A percentile compares a stretch with the other conserved stretches of the same genome.
These are phyloP conservation scores for Mycetomoellerius zeteki DNA, from an alignment of 1,140 invertebrate species.

Conservation along the genomic window DNA sequence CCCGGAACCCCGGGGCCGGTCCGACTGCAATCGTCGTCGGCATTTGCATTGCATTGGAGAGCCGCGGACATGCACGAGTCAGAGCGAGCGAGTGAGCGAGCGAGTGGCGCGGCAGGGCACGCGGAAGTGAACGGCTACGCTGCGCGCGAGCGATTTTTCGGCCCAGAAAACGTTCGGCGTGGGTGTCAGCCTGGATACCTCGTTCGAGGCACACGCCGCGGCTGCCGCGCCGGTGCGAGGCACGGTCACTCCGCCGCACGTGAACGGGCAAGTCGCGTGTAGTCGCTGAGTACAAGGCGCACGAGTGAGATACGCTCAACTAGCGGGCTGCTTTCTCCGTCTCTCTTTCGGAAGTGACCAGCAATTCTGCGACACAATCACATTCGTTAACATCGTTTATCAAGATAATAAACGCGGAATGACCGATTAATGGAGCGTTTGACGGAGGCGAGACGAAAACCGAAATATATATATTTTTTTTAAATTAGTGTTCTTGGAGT, in stretches of 20 bases:
- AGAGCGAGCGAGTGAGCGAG: conserved; percentile 21
- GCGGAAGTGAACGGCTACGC: conserved; percentile 81
- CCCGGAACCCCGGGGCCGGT: conserved; percentile 72
- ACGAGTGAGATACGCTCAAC: background rate
- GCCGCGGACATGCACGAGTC: conserved; percentile 1
- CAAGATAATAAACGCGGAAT: background rate
- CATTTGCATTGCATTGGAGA: conserved; percentile 14
- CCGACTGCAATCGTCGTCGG: conserved; percentile 37
- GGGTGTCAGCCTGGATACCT: conserved; percentile 81
- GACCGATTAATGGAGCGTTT: background rate
- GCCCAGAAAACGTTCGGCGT: conserved; percentile 80
- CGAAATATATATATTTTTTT: background rate
- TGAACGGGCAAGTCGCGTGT: conserved; percentile 64
- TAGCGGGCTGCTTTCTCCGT: background rate
- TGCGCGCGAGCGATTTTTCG: conserved; percentile 79
- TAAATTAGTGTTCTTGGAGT: no score
- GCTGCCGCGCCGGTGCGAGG: conserved; percentile 27
- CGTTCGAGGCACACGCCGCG: conserved; percentile 74
- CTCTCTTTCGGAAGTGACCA: background rate
- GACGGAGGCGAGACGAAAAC: no score
- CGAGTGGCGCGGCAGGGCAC: conserved; percentile 70
- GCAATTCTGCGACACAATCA: background rate
- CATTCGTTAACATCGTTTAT: background rate
- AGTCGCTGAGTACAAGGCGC: background rate
- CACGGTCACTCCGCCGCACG: conserved; percentile 71